These are phyloP conservation scores for Labeo catla DNA, from an alignment of 2,113 vertebrate species.

Conservation along the genomic window DNA sequence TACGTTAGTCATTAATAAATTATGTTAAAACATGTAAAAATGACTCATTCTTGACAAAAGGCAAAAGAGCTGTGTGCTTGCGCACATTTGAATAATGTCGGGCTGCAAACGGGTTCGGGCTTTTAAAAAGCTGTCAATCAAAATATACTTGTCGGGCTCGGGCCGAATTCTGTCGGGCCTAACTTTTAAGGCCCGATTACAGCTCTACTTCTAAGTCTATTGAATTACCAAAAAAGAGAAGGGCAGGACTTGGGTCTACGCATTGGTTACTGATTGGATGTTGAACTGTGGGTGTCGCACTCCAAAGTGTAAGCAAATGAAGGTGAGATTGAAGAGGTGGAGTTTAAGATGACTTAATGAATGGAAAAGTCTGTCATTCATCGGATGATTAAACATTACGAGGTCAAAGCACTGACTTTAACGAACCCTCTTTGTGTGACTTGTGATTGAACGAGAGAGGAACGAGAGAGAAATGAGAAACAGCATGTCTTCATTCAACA, in stretches of 20 bases:
- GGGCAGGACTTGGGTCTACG: not conserved
- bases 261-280: not conserved
- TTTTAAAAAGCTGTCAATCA: too few relatives aligned
- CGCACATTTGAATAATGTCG: too few relatives aligned
- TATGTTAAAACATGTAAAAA: too few relatives aligned
- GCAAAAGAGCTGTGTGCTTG: too few relatives aligned
- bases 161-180: too few relatives aligned
- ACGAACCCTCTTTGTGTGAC: not conserved
- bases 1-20: too few relatives aligned
- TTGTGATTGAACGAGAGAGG: not conserved
- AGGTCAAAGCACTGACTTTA: not conserved
- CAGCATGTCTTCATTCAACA: not conserved
- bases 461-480: not conserved
- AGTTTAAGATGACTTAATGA: not conserved
- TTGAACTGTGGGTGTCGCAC: not conserved
- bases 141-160: too few relatives aligned
- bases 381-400: not conserved
- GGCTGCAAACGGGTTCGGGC: too few relatives aligned
- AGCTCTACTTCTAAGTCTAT: not conserved
- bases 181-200: too few relatives aligned
- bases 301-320: not conserved
- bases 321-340: not conserved
- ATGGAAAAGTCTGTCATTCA: not conserved
- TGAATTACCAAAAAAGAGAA: not conserved
- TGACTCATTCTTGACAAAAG: too few relatives aligned